phyloP scores from a whole-genome alignment of 2,797 vertebrate genomes.

The Falco columbarius region DNA sequence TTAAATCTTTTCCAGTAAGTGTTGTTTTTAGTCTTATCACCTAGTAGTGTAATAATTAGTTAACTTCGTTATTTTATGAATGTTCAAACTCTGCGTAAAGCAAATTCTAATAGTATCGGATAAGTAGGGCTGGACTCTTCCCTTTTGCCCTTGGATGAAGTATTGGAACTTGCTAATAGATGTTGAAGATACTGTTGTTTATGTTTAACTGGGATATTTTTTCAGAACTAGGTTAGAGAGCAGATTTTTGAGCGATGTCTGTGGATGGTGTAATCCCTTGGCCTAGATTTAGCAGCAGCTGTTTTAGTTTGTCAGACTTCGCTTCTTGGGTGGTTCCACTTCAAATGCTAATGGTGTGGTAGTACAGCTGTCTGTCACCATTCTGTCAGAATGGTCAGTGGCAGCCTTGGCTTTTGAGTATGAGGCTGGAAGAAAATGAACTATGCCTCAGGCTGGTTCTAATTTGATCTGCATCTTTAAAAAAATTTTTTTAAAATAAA shows the following conservation, averaged over 20 bases:
- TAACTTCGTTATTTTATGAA: neutral
- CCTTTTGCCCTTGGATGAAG: neutral
- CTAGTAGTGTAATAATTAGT: neutral
- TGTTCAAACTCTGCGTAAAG: neutral
- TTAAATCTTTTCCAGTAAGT: slow-evolving; percentile 98
- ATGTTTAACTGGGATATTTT: neutral
- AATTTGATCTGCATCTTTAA: neutral
- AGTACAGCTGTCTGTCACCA: neutral
- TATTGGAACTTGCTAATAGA: neutral
- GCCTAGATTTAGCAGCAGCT: slow-evolving; percentile 8
- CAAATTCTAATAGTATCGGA: neutral
- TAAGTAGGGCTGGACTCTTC: neutral
- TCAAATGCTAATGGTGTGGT: neutral
- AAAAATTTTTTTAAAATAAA: neutral
- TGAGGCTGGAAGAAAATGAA: neutral
- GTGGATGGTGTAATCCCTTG: slow-evolving; percentile 28
- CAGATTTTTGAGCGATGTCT: neutral
- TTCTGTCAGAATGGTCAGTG: neutral
- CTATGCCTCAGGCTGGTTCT: neutral
- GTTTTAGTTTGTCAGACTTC: neutral
- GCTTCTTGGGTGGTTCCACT: neutral
- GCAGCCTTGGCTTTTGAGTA: neutral
- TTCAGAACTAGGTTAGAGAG: neutral
- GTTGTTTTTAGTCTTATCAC: neutral
- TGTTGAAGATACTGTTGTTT: neutral